Evolutionary conservation across 2,888 invertebrate species (phyloP).

Genomic region (Eupsilia transversa): DNA sequence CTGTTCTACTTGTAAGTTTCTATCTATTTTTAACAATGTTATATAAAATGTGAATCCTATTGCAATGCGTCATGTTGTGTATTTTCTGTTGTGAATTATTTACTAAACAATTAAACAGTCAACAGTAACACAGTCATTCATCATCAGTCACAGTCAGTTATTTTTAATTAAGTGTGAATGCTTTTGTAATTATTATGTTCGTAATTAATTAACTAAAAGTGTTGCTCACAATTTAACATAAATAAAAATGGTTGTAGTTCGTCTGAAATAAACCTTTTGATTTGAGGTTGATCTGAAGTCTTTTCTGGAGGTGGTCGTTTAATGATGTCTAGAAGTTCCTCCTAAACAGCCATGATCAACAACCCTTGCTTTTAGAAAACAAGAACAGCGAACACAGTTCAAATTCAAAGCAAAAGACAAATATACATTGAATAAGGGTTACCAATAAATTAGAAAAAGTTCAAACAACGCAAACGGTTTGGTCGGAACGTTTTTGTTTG

Average conservation of each 20-base stretch:
- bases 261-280: background rate
- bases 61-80: background rate
- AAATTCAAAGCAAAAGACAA: constrained; percentile 37
- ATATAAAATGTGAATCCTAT: background rate
- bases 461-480: constrained; percentile 35
- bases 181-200: background rate
- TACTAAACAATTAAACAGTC: background rate
- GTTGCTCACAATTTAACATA: background rate
- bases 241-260: background rate
- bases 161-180: background rate
- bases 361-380: background rate
- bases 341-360: background rate
- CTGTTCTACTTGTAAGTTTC: constrained; percentile 10
- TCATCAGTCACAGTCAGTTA: too few species aligned
- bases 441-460: constrained; percentile 45
- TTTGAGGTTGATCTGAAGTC: background rate
- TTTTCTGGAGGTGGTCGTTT: background rate
- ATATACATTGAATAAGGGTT: constrained; percentile 51
- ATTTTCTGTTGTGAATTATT: background rate
- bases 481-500: constrained; percentile 17
- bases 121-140: too few species aligned
- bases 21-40: background rate
- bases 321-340: background rate
- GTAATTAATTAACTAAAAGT: background rate
- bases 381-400: background rate